Evolutionary conservation across 2,888 invertebrate genomes (phyloP), one percentile per base, ranked within the genome.

Genomic region (Megamerina dolium): DNA sequence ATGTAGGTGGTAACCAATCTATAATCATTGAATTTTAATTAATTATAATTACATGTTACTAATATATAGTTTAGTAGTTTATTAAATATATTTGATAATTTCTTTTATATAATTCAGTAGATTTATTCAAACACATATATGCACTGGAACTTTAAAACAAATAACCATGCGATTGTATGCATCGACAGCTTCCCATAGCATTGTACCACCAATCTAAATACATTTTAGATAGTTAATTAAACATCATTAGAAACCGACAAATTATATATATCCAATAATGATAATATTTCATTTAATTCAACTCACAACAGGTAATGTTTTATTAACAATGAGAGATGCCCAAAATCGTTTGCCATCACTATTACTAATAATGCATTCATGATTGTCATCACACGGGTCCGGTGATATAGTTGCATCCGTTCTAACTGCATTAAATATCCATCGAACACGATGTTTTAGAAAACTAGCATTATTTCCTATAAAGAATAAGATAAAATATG

Each of bases 161-260:
- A 68, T 61, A 37, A 68, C 61, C 46, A 56, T 57, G 34, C 54
- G 44, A 21, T 58, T 49, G 5, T 50, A 46, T 43, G 58, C 54
- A 48, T 67, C 57, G 19, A 55, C 55, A 13, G 66, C 64, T 46
- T 65, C 61, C 68, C 68, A 68, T n/a, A 58, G 36, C 63, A 68
- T 66, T 9, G 51, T 58, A 27, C 70, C 68, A 10, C 45, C 53
- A 50, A 63, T 58, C 68, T 87, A 47, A 13, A 56, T 55, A 36
- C 5, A 32, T 17, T 23, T 16, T 23, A 38, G 21, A 18, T 17
- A 32, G n/a, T 8, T 10, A 23, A 23, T 23, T 23, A n/a, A n/a
- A n/a, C n/a, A n/a, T n/a, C n/a, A n/a, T n/a, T n/a, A n/a, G n/a
- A n/a, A n/a, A n/a, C n/a, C n/a, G n/a, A n/a, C n/a, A n/a, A n/a